Base-by-base conservation (phyloP, 2,888 invertebrate species). In the Alentia gelatinosa region DNA sequence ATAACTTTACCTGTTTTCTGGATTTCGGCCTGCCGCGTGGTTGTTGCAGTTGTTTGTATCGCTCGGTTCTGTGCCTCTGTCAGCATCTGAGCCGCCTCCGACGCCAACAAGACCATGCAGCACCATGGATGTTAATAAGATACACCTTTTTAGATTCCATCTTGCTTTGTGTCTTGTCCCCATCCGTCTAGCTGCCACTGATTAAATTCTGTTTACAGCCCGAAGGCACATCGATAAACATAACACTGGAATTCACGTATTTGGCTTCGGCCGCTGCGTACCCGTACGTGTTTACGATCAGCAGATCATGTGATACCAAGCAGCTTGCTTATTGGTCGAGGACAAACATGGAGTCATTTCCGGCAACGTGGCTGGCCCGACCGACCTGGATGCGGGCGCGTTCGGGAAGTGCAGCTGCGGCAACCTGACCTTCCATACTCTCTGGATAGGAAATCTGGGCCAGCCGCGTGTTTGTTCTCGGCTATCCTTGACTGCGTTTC, bases 111-210 rank as follows among this genome's bases (percentile, higher is more conserved):
- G 63, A 23, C 56, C 89, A 33, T 63, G 63, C 12, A 89, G 26
- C 30, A 84, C 90, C 40, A 90, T 37, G 9, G 47, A 90, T 12
- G 90, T 56, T 37, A 90, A 90, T 83, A 90, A 47, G 79, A 83
- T 90, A 84, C 90, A 90, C 90, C 90, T 83, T 47, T 79, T 75
- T 33, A 47, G 30, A 47, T 47, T 47, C 75, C 89, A 75, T 63
- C 63, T 63, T 68, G 75, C 89, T 35, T 68, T 37, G 15, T 74
- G 26, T 74, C 42, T n/a, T 33, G 42, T 39, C 68, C 68, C 89
- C 89, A 89, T 89, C n/a, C 23, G 75, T 79, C 19, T 12, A n/a
- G 23, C 5, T 79, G n/a, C 35, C 37, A 79, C 79, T 79, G n/a
- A n/a, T 37, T 79, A 79, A 35, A 35, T 79, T 35, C 35, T 19